phyloP scores from a whole-genome alignment of 2,888 invertebrate species.

The Hypselothyrea guttata region DNA sequence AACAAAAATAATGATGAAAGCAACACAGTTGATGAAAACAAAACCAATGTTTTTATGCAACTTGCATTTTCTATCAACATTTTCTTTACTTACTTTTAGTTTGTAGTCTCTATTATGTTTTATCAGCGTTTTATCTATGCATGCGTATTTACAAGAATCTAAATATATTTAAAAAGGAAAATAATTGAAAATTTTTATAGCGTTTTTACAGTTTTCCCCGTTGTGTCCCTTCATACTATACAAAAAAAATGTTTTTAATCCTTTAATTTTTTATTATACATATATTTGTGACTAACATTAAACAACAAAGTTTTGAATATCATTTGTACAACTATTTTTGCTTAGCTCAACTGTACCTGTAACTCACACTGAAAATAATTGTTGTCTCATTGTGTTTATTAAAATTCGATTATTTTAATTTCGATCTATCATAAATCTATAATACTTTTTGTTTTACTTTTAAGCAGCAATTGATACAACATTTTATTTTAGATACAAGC shows the following conservation, averaged over 20 bases:
- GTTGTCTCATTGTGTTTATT: conserved; percentile 48
- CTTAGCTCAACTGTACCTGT: conserved; percentile 54
- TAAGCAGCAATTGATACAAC: conserved; percentile 12
- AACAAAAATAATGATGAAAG: conserved; percentile 29
- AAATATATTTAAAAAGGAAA: conserved; percentile 9
- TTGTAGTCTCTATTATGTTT: conserved; percentile 21
- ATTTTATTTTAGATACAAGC: conserved; percentile 63
- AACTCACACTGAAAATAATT: conserved; percentile 42
- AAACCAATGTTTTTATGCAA: conserved; percentile 54
- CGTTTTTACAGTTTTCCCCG: conserved; percentile 7
- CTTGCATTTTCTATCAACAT: conserved; percentile 49
- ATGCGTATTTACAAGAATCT: conserved; percentile 60
- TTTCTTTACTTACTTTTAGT: conserved; percentile 34
- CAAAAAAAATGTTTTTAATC: conserved; percentile 15
- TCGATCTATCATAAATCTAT: conserved; percentile 14
- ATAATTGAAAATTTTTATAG: neutral
- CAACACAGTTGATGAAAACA: conserved; percentile 42
- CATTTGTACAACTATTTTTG: conserved; percentile 41
- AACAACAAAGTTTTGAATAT: conserved; percentile 22
- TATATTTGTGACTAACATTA: conserved; percentile 50
- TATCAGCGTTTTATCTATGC: conserved; percentile 35
- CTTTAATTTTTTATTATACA: conserved; percentile 11
- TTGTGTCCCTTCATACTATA: conserved; percentile 28
- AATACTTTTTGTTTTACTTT: conserved; percentile 4
- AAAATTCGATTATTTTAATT: conserved; percentile 24